These are phyloP conservation scores for Cepaea hortensis DNA, from an alignment of 2,888 invertebrate genomes.

Conservation along the genomic window DNA sequence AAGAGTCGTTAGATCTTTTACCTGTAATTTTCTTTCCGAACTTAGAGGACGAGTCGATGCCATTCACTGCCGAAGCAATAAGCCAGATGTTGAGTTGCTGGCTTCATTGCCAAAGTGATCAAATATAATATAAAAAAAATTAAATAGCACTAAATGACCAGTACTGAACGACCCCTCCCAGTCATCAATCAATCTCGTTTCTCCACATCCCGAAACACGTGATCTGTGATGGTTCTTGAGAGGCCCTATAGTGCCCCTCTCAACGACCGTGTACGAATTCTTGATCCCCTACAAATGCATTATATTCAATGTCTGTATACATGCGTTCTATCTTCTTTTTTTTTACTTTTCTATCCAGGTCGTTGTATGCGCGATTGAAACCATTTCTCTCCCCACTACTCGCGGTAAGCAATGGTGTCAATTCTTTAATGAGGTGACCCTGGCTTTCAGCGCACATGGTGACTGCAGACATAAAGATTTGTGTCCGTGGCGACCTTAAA, in stretches of 20 bases:
- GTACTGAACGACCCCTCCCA: conserved; percentile 27
- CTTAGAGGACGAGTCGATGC: neutral
- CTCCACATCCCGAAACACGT: neutral
- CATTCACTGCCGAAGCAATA: conserved; percentile 12
- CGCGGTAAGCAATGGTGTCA: neutral
- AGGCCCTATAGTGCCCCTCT: neutral
- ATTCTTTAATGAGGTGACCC: conserved; percentile 29
- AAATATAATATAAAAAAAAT: conserved; percentile 7
- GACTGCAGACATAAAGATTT: neutral
- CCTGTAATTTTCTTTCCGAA: neutral
- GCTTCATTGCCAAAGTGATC: neutral
- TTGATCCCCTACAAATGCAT: conserved; percentile 15
- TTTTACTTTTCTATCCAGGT: neutral
- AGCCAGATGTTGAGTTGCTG: conserved; percentile 26
- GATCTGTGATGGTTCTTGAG: neutral
- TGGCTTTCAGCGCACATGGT: neutral
- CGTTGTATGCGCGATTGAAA: neutral
- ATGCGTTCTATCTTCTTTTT: conserved; percentile 2
- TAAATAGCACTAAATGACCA: conserved; percentile 34
- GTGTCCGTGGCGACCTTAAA: conserved; percentile 20
- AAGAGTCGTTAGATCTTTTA: conserved; percentile 8
- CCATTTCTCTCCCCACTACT: neutral
- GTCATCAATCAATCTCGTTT: conserved; percentile 22
- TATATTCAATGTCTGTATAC: conserved; percentile 27
- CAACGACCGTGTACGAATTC: neutral